Evolutionary conservation across 1,140 invertebrate genomes (phyloP).

Genomic region (Pantala flavescens): DNA sequence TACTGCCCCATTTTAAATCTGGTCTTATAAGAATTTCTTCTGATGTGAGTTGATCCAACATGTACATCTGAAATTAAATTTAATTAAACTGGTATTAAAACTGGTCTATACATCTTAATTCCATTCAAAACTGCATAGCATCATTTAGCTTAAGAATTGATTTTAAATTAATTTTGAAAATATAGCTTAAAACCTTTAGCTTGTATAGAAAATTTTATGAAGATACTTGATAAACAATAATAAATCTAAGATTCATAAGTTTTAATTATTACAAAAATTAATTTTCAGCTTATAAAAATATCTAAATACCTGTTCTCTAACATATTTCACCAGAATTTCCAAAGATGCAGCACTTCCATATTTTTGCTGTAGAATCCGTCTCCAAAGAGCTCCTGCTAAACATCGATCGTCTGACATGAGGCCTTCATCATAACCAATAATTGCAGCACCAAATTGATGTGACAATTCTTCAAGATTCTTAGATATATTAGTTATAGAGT

Average conservation of each 20-base stretch:
- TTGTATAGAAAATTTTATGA: too few relatives aligned
- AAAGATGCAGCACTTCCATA: conserved; percentile 48
- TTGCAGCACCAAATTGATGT: conserved; percentile 69
- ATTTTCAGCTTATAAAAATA: too few relatives aligned
- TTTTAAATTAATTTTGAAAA: too few relatives aligned
- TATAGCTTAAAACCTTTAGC: too few relatives aligned
- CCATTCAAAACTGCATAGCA: too few relatives aligned
- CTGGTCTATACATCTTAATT: too few relatives aligned
- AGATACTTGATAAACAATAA: too few relatives aligned
- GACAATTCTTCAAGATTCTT: conserved; percentile 38
- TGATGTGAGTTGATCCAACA: neutral
- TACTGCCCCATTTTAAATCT: neutral
- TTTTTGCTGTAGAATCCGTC: conserved; percentile 56
- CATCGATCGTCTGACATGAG: conserved; percentile 56
- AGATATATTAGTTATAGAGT: neutral
- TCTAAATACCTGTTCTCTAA: conserved; percentile 51
- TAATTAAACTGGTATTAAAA: too few relatives aligned
- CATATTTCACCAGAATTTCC: conserved; percentile 56
- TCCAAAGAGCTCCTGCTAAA: conserved; percentile 74
- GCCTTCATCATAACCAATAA: conserved; percentile 80
- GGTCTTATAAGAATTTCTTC: neutral
- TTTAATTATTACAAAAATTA: too few relatives aligned
- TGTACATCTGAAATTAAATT: neutral
- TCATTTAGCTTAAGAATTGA: too few relatives aligned
- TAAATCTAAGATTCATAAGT: too few relatives aligned